Base-by-base conservation (phyloP, 2,113 vertebrate species). In the Plecturocebus donacophilus region DNA sequence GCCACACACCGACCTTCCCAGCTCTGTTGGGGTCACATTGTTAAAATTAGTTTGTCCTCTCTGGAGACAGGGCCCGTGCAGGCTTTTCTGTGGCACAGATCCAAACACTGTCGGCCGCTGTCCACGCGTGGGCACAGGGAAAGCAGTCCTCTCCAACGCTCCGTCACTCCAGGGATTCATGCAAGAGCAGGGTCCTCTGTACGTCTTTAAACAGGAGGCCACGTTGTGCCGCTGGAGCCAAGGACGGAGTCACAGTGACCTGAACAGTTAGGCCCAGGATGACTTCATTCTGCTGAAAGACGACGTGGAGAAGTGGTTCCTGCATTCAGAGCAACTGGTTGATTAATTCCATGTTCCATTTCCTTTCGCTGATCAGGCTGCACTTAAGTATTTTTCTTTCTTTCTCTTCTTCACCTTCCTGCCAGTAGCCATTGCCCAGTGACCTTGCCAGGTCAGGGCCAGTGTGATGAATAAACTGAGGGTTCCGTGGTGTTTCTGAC, bases 61-160 rank as follows among this genome's bases (percentile, higher is more conserved):
- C 76, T 21, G 27, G 30, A 25, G 71, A 80, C 66, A 5, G 2
- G 4, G 2, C 91, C 35, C 9, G 32, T 16, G n/a, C 21, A 14
- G 73, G 1, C 40, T 75, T 58, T 17, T 20, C 14, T 20, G 9
- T 71, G 77, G 61, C 71, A 52, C 32, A 25, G 8, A 3, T 5
- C 42, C 35, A n/a, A 35, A 27, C 6, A n/a, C 32, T 64, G 27
- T 32, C 61, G 6, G 5, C 61, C 30, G 27, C 27, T 64, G 27
- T 64, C 38, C 38, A 25, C 1, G 11, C 6, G 20, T 0, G 21
- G 21, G 32, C 70, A 13, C 0, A 3, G 38, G 38, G n/a, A 21
- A 40, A 11, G 20, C 8, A 17, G 32, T 3, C 4, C 11, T 27
- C 40, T 16, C 23, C 23, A 4, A 12, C 16, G 23, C 40, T 11